Base-by-base conservation (phyloP, 1,140 invertebrate genomes). In the Steinernema khuongi region DNA sequence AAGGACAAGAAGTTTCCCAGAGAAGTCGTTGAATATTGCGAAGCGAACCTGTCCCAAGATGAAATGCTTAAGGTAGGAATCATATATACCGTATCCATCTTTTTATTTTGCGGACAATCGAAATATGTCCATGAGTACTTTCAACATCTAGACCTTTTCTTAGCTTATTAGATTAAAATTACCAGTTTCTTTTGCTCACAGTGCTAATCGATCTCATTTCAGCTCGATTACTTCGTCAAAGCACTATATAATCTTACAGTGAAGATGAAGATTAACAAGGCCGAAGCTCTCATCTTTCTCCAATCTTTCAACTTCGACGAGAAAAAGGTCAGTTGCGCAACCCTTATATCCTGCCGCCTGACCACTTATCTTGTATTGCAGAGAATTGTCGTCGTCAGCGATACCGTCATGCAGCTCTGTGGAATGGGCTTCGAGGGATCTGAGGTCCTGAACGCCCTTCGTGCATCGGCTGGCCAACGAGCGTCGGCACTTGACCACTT, bases 221-320 rank as follows among this genome's bases (percentile, higher is more conserved):
- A 73, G 72, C 29, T 73, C 1, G 72, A 73, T 26, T 73, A 74
- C 31, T 73, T 71, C 66, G 70, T 73, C 22, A 73, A 73, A 67
- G 72, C 29, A 18, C 31, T 73, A 32, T 41, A 41, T n/a, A 73
- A 31, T 26, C 31, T 31, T 7, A 7, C 70, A 33, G 72, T 71
- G n/a, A 73, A 73, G 41, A n/a, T 28, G 30, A 50, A 18, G 44
- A 70, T 74, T n/a, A 22, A 68, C 22, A 67, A 41, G 29, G 71
- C 32, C n/a, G 31, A 17, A 71, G 68, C 69, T 29, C 50, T 74
- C 18, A 14, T 41, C 22, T 74, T 71, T 71, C 50, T 74, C 11
- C 31, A 73, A 29, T 36, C 70, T 17, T 43, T 29, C 29, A 67
- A 19, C 70, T 18, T 73, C 30, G 71, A 68, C 28, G 73, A 74